Evolutionary conservation across 2,113 vertebrate species (phyloP).

Genomic region (Toxotes jaculatrix): DNA sequence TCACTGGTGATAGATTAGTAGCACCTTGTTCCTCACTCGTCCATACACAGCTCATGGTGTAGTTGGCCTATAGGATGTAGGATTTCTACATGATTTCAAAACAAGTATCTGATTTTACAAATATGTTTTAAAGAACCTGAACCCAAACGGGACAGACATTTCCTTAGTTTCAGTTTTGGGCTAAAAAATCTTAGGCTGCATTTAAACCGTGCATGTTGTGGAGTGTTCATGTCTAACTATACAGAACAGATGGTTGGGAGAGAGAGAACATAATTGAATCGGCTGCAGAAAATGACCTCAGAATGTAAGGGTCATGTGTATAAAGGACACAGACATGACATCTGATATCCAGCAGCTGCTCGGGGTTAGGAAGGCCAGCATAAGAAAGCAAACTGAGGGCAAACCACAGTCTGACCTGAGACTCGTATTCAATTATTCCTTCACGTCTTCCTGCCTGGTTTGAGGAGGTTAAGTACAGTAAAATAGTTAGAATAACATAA

Average conservation of each 20-base stretch:
- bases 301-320: slow-evolving; percentile 38
- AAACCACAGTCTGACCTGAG: slow-evolving; percentile 19
- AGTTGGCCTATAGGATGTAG: background rate
- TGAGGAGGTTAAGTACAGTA: background rate
- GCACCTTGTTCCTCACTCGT: slow-evolving; percentile 7
- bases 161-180: background rate
- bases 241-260: slow-evolving; percentile 53
- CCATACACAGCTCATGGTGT: background rate
- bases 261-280: slow-evolving; percentile 58
- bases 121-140: background rate
- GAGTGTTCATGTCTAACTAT: background rate
- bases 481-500: background rate
- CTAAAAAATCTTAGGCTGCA: background rate
- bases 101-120: background rate
- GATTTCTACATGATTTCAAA: background rate
- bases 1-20: slow-evolving; percentile 22
- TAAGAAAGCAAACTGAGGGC: slow-evolving; percentile 47
- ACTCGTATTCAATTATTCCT: background rate
- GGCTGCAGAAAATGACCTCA: slow-evolving; percentile 54
- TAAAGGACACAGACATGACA: slow-evolving; percentile 51
- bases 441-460: background rate
- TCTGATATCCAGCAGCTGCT: slow-evolving; percentile 68
- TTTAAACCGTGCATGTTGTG: background rate
- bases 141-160: background rate
- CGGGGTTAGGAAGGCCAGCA: slow-evolving; percentile 22